Evolutionary conservation across 2,113 vertebrate genomes (phyloP).

Genomic region (Heteronetta atricapilla): DNA sequence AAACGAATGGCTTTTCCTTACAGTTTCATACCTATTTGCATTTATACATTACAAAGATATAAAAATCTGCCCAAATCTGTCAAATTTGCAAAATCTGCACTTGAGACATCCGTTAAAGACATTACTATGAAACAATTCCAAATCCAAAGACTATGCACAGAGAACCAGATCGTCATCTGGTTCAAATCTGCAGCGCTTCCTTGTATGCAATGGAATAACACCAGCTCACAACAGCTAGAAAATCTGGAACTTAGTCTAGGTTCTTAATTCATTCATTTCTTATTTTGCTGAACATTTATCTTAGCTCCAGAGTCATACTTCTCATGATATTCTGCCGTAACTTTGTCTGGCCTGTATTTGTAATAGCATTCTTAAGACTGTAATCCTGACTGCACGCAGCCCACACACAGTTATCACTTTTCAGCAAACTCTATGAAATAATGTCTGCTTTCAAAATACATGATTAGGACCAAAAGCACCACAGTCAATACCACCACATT

Average conservation of each 20-base stretch:
- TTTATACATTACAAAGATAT: background rate
- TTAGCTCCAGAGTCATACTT: background rate
- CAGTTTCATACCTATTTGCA: background rate
- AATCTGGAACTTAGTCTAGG: background rate
- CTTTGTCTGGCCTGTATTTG: background rate
- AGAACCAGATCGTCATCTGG: conserved; percentile 58
- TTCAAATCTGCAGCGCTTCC: conserved; percentile 48
- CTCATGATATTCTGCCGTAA: fast-evolving
- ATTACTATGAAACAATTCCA: background rate
- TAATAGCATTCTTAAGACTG: background rate
- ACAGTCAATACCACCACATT: background rate
- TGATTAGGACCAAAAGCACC: background rate
- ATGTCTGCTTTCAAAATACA: fast-evolving
- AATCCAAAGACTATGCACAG: background rate
- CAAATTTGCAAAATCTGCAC: background rate
- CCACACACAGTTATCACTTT: background rate
- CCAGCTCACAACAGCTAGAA: conserved; percentile 21
- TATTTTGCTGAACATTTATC: background rate
- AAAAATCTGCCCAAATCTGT: background rate
- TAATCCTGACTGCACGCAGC: too few species aligned
- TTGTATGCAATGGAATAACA: background rate
- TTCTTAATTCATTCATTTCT: conserved; percentile 35
- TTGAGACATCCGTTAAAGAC: conserved; percentile 5
- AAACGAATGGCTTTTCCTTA: background rate
- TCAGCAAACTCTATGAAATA: background rate